Conservation (phyloP, 2,888 invertebrate genomes). For the Pammene fasciana region DNA sequence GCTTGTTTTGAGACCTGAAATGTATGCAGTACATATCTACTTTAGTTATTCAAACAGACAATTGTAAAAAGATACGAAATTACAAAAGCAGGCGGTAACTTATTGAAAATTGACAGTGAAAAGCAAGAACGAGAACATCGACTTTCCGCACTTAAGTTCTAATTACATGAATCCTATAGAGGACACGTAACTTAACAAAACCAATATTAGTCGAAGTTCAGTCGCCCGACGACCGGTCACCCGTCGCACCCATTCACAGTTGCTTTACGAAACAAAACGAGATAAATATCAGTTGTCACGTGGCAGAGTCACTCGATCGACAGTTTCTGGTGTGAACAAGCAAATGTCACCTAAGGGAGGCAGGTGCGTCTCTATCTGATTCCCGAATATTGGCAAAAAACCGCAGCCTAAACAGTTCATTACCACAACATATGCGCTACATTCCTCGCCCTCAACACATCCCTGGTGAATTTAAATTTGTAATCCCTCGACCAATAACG, state of each 20-base stretch:
- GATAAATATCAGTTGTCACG: background rate
- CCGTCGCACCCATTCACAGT: background rate
- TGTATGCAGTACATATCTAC: background rate
- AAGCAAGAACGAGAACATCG: background rate
- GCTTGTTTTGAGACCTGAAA: background rate
- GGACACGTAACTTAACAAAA: slow-evolving; percentile 8
- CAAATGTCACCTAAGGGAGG: slow-evolving; percentile 2
- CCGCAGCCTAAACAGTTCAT: slow-evolving; percentile 56
- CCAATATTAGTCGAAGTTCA: slow-evolving; percentile 4
- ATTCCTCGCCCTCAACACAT: slow-evolving; percentile 73
- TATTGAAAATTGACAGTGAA: too few species aligned
- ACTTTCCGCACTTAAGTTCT: background rate
- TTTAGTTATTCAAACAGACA: too few species aligned
- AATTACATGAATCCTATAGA: background rate
- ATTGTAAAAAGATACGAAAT: too few species aligned
- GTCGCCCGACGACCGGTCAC: slow-evolving; percentile 6
- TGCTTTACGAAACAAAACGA: background rate
- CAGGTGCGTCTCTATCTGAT: slow-evolving; percentile 27
- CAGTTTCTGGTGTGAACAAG: background rate
- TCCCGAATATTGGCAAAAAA: slow-evolving; percentile 35
- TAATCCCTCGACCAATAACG: slow-evolving; percentile 77
- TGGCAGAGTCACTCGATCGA: background rate
- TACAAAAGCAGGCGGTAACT: too few species aligned
- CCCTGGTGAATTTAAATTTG: slow-evolving; percentile 81
- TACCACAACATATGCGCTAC: slow-evolving; percentile 74